Base-by-base conservation (phyloP, 2,888 invertebrate genomes). In the Trichogramma evanescens region DNA sequence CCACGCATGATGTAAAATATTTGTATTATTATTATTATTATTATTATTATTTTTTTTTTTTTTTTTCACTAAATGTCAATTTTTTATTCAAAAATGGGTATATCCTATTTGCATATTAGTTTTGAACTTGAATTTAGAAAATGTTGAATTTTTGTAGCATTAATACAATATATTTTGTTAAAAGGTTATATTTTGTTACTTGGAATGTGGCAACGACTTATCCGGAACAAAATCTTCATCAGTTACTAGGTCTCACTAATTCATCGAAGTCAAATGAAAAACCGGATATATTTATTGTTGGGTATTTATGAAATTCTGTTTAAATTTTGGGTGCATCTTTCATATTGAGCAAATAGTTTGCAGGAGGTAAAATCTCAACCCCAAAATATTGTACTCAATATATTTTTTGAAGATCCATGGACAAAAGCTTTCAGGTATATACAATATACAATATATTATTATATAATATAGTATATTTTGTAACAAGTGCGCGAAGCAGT, bases 321-420 rank as follows among this genome's bases (percentile, higher is more conserved):
- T 13, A 7, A 3, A 39, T 43, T 6, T 10, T 26, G 26, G 26
- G 26, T 26, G 26, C 26, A 26, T 50, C 63, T n/a, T 56, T 57
- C 50, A 45, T 54, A 54, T 43, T 53, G 55, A 64, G 66, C 67
- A 58, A 71, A 54, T 72, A 89, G 89, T 13, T 80, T 94, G 62
- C 95, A 95, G 82, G 95, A 95, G 82, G 89, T 95, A 1, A 93
- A 91, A 74, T 87, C 91, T 0, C 91, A 91, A 70, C 92, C 92
- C 1, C 91, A 91, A 72, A 91, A 91, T 75, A 86, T 92, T 79
- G 79, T 94, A 13, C 81, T 89, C 78, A 90, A 92, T 69, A 83
- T 89, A 1, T 80, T 95, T 51, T 90, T 91, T 74, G 87, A 89
- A 68, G 93, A 93, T 76, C 87, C 91, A 0, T 95, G 94, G 94